Percentiles rank a stretch among this genome's conserved stretches.
Evolutionary conservation across 2,113 vertebrate species (phyloP).

Genomic region (Lonchura striata): DNA sequence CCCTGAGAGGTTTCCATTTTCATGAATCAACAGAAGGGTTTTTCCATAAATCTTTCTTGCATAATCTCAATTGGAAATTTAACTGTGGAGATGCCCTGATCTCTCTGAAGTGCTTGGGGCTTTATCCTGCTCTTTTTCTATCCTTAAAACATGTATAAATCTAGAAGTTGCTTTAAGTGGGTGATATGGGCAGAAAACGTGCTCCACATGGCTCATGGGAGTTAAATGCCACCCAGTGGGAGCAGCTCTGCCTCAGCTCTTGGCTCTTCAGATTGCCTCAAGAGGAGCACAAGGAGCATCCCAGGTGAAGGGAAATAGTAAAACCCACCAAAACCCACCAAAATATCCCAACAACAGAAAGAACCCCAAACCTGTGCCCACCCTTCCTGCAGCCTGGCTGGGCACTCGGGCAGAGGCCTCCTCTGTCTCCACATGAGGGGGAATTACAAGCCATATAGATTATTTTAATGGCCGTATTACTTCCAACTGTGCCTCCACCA

Average conservation of each 20-base stretch:
- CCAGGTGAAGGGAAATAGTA: background rate
- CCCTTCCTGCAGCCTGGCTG: background rate
- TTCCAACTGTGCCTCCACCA: conserved; percentile 72
- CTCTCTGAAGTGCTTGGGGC: background rate
- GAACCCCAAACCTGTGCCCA: too few species aligned
- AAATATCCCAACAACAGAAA: background rate
- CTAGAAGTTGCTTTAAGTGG: background rate
- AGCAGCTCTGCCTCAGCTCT: background rate
- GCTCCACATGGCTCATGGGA: rapidly evolving
- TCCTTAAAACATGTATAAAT: background rate
- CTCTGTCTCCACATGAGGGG: conserved; percentile 39
- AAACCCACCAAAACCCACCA: background rate
- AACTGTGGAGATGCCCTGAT: background rate
- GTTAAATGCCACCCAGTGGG: background rate
- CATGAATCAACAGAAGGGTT: background rate
- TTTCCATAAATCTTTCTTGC: background rate
- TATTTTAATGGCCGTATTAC: conserved; percentile 78
- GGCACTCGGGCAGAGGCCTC: background rate
- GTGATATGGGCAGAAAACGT: background rate
- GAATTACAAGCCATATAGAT: conserved; percentile 76
- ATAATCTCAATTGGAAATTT: background rate
- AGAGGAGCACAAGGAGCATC: background rate
- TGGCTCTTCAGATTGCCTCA: background rate
- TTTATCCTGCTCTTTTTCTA: background rate
- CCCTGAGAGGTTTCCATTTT: background rate